A percentile compares a stretch with the other conserved stretches of the same genome.
Conservation (phyloP, 2,797 vertebrate species). For the Lepilemur ruficaudatus region DNA sequence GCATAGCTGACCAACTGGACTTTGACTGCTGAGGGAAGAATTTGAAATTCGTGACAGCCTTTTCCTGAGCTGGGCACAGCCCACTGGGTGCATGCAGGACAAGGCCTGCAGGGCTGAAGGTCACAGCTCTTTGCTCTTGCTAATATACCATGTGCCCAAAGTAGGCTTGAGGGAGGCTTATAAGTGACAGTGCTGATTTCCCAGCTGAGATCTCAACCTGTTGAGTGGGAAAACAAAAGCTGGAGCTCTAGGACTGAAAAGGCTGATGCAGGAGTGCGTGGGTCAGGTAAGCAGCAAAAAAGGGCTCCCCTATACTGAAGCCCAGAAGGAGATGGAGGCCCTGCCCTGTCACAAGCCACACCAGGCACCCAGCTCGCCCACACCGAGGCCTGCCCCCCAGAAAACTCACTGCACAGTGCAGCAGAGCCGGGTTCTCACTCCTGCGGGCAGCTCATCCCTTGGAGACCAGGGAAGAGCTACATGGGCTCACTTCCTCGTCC, state of each 20-base stretch:
- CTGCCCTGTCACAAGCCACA: background rate
- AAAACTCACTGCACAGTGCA: background rate
- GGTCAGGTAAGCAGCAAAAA: background rate
- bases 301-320: background rate
- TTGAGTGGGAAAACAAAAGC: background rate
- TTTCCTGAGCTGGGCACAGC: background rate
- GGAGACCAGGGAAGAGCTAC: background rate
- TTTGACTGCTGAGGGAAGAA: background rate
- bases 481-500: background rate
- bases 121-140: background rate
- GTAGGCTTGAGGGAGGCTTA: background rate
- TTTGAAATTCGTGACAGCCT: background rate
- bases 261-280: background rate
- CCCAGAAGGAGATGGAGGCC: background rate
- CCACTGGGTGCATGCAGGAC: background rate
- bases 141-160: slow-evolving; percentile 15
- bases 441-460: background rate
- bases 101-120: background rate
- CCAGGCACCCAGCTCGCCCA: background rate
- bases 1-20: background rate
- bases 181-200: background rate
- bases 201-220: background rate
- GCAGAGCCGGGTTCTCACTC: background rate
- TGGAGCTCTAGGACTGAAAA: background rate
- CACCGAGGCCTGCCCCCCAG: background rate